A percentile compares a stretch with the other conserved stretches of the same genome.
phyloP scores from a whole-genome alignment of 2,113 vertebrate species.

The Sturnira hondurensis region DNA sequence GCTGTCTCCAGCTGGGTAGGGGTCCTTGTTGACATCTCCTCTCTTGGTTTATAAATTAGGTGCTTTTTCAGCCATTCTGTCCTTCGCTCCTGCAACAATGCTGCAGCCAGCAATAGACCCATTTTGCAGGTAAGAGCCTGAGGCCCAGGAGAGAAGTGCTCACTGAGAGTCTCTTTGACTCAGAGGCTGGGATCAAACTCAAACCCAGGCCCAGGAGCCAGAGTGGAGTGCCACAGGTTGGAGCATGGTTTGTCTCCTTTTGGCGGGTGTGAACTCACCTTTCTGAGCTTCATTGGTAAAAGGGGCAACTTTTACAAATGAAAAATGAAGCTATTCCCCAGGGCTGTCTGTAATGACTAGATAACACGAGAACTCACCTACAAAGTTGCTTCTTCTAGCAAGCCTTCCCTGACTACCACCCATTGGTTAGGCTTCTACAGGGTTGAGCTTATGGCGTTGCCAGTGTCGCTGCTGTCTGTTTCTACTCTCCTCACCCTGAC shows the following conservation, averaged over 20 bases:
- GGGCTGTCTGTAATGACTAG: background rate
- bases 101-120: background rate
- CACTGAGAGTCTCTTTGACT: background rate
- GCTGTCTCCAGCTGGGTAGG: background rate
- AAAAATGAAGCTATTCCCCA: background rate
- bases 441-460: background rate
- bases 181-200: background rate
- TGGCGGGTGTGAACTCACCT: background rate
- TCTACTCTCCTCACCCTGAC: background rate
- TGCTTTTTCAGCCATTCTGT: background rate
- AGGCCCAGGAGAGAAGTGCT: background rate
- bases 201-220: background rate
- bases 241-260: background rate
- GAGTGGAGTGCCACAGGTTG: background rate
- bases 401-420: background rate
- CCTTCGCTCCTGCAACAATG: background rate
- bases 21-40: background rate
- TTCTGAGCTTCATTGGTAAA: background rate
- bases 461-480: background rate
- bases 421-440: background rate
- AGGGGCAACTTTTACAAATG: too few relatives aligned
- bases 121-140: background rate
- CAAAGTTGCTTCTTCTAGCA: conserved; percentile 10
- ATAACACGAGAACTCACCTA: background rate
- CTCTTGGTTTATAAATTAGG: background rate